Base-by-base conservation (phyloP, 2,797 vertebrate genomes). In the Xerus rutilus region DNA sequence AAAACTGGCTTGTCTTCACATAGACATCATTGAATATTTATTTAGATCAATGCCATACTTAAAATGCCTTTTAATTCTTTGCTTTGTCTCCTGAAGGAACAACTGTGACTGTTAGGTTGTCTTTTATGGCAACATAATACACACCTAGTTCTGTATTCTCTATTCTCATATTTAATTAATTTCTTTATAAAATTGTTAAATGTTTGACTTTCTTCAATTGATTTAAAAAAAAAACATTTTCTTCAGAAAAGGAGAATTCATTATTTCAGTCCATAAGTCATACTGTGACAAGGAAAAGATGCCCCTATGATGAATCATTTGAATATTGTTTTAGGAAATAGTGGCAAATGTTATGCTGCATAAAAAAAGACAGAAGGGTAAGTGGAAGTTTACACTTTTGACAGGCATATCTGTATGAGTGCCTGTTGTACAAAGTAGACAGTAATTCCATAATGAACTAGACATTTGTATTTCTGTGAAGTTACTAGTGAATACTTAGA, bases 31-130 rank as follows among this genome's bases (percentile, higher is more conserved):
- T 81, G 82, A 78, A 43, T 86, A 84, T 94, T 96, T 86, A 86
- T 94, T 96, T 93, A 96, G 45, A 87, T 74, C 69, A 85, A 47
- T 88, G 47, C 18, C 65, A 52, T 90, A 88, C 91, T 94, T 78
- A 28, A 69, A 89, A 70, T 72, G 10, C 3, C 30, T 52, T 97
- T 88, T 76, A 87, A 74, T 82, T 25, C 35, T 91, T 82, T 92
- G 9, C 30, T 95, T 91, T 47, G 64, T 81, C 23, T 90, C 47
- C 12, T 47, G 49, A 87, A 74, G 86, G n/a, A 62, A 73, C 49
- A 92, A 77, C 25, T 82, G 1, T 81, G 28, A 83, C 57, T 54
- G 12, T 85, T 95, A 47, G 11, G 0, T 74, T 95, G 57, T 86
- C 57, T 95, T 87, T 94, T 39, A 78, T 39, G 32, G 11, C 28